phyloP scores from a whole-genome alignment of 2,113 vertebrate genomes.

The Anarrhichthys ocellatus region DNA sequence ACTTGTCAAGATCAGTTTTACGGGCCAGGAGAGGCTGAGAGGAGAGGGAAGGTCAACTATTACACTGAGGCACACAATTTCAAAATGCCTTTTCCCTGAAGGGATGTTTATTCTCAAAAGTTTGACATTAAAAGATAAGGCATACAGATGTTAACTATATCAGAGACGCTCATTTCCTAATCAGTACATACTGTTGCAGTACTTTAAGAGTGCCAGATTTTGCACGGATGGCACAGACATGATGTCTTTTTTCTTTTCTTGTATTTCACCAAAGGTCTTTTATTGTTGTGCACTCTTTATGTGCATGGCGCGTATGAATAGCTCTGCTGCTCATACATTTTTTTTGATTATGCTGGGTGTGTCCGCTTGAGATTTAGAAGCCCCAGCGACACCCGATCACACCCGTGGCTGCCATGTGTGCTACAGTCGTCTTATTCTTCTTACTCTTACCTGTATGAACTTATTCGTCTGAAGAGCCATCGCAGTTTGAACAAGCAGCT shows the following conservation, averaged over 20 bases:
- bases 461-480: constrained; percentile 94
- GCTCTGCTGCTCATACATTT: not conserved
- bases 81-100: not conserved
- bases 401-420: not conserved
- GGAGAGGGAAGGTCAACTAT: constrained; percentile 11
- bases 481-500: constrained; percentile 90
- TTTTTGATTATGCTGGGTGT: not conserved
- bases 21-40: constrained; percentile 92
- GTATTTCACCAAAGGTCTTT: not conserved
- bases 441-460: constrained; percentile 92
- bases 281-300: not conserved
- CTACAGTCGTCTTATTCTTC: not conserved
- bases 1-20: constrained; percentile 94
- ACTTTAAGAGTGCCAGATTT: not conserved
- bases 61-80: constrained; percentile 1
- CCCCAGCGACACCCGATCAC: not conserved
- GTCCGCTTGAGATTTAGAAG: not conserved
- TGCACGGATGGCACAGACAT: not conserved
- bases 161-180: not conserved
- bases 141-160: not conserved
- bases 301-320: not conserved
- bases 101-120: not conserved
- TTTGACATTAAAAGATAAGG: not conserved
- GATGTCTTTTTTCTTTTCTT: not conserved
- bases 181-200: not conserved